Evolutionary conservation across 2,888 invertebrate genomes (phyloP).

Genomic region (Uloborus plumipes): DNA sequence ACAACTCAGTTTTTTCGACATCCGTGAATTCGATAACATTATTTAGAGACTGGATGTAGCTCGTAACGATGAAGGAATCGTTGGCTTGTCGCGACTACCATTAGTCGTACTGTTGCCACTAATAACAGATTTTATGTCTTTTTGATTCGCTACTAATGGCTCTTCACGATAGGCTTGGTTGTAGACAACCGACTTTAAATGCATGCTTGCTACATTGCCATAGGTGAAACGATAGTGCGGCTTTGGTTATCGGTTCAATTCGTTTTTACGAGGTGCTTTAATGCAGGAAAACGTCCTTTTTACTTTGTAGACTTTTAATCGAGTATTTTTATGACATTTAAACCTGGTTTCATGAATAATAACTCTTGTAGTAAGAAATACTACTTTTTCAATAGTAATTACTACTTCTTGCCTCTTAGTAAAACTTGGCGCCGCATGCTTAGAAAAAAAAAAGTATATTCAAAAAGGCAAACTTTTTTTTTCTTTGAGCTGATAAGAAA

Average conservation of each 20-base stretch:
- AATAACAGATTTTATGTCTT: constrained; percentile 54
- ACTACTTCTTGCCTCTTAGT: no score
- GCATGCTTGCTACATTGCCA: constrained; percentile 25
- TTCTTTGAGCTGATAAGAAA: no score
- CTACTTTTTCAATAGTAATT: no score
- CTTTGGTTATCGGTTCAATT: constrained; percentile 4
- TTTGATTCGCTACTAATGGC: constrained; percentile 49
- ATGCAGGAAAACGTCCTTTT: not conserved
- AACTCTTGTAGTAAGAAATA: no score
- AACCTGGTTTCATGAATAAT: no score
- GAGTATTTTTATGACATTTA: no score
- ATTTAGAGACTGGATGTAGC: constrained; percentile 10
- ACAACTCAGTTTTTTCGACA: constrained; percentile 23
- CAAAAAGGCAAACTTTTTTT: no score
- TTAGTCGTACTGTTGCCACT: constrained; percentile 47
- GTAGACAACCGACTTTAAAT: constrained; percentile 40
- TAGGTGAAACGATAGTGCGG: constrained; percentile 10
- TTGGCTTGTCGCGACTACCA: constrained; percentile 36
- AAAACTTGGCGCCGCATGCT: no score
- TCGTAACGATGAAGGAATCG: constrained; percentile 31
- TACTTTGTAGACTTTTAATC: no score
- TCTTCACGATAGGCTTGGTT: constrained; percentile 50
- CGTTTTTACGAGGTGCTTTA: not conserved
- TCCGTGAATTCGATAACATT: constrained; percentile 36
- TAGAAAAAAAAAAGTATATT: no score